Evolutionary conservation across 2,888 invertebrate genomes (phyloP), one percentile per base, ranked within the genome.

Genomic region (Allacma fusca): DNA sequence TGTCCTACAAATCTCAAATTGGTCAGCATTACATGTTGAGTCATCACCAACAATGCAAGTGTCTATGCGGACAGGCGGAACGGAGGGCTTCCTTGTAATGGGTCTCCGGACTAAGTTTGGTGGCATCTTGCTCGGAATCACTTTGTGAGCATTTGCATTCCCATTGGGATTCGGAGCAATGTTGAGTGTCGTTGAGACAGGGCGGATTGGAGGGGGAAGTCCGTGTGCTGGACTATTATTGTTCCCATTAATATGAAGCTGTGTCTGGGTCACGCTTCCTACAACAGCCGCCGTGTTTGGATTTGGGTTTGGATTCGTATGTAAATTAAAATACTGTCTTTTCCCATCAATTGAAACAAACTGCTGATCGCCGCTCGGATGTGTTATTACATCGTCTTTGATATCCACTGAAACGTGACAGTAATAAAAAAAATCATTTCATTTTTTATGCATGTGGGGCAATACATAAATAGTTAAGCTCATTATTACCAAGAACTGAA

Each of bases 1-100:
- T 0, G 95, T 96, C 80, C 92, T 90, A 85, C 96, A 96, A 73
- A 92, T 91, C 86, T 96, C 96, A 85, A 94, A 93, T 85, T 95
- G 94, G 0, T 94, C 92, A 76, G 91, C 91, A 85, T 96, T 95
- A 84, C 96, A 96, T 0, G 96, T 96, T 0, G 94, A 92, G 84
- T 95, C 94, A 84, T 96, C 96, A 0, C 96, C 96, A 0, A 96
- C 96, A 24, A 96, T 96, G 85, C 96, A 96, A 0, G 96, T 96
- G 86, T 96, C 96, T 80, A 96, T 96, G 83, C 96, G 86, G 85
- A 81, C 84, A 24, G 84, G 82, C n/a, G 81, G 82, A 65, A 81
- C 76, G 24, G 80, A 62, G 1, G 82, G 84, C n/a, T 73, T 65
- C 19, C 82, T 79, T 19, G 82, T 81, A 21, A 78, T 75, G 5